Evolutionary conservation across 1,140 invertebrate genomes (phyloP).

Genomic region (Phymastichus coffea): DNA sequence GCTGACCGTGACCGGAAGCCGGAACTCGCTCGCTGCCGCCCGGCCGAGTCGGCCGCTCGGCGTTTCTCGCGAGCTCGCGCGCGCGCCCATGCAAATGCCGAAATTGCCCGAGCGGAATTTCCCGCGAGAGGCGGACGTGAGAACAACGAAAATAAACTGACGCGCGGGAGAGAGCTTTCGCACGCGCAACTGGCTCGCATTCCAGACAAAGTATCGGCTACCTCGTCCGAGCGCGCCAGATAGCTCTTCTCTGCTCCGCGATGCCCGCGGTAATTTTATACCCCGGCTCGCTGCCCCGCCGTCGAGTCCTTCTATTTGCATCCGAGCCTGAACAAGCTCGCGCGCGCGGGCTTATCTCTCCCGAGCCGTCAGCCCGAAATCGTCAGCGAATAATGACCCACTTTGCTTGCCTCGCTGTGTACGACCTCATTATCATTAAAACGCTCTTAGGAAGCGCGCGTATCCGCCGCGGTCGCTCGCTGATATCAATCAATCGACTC

Average conservation of each 20-base stretch:
- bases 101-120: too few species aligned
- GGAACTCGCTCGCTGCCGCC: not conserved
- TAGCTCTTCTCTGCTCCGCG: not conserved
- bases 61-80: not conserved
- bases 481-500: too few species aligned
- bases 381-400: conserved; percentile 22
- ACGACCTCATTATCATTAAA: not conserved
- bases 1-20: conserved; percentile 16
- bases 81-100: not conserved
- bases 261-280: conserved; percentile 32
- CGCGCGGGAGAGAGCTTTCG: not conserved
- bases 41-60: not conserved
- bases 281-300: too few species aligned
- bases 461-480: too few species aligned
- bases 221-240: not conserved
- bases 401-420: not conserved
- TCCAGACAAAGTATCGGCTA: conserved; percentile 45
- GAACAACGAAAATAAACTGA: conserved; percentile 22
- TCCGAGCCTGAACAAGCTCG: too few species aligned
- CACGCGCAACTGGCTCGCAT: conserved; percentile 19
- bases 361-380: conserved; percentile 12
- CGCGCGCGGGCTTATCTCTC: conserved; percentile 9
- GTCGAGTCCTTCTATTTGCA: too few species aligned
- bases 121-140: conserved; percentile 19
- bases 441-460: too few species aligned